Conservation (phyloP, 2,888 invertebrate genomes). For the Pseudanteris insignis region DNA sequence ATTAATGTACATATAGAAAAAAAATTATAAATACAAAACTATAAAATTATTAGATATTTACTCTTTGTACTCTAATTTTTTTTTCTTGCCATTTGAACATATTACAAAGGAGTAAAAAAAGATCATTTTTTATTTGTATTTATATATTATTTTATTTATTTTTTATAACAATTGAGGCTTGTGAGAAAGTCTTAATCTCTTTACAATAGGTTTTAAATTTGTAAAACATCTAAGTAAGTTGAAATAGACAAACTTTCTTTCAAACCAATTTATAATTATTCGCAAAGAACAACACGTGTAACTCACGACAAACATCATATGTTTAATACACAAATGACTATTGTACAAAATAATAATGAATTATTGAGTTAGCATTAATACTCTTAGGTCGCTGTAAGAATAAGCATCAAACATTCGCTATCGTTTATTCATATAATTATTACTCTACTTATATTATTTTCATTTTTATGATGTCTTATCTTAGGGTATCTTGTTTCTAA, state of each 20-base stretch:
- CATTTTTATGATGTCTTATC: slow-evolving; percentile 2
- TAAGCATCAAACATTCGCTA: slow-evolving; percentile 39
- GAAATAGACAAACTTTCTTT: slow-evolving; percentile 23
- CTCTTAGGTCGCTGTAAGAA: slow-evolving; percentile 41
- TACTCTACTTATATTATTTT: slow-evolving; percentile 10
- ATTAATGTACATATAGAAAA: no score
- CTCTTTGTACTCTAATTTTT: no score
- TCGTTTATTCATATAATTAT: slow-evolving; percentile 29
- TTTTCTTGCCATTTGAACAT: no score
- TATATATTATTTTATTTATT: slow-evolving; percentile 43
- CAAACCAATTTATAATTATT: slow-evolving; percentile 35
- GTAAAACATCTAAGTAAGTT: slow-evolving; percentile 12
- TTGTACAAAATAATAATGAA: slow-evolving; percentile 41
- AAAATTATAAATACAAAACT: no score
- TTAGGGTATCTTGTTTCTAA: slow-evolving; percentile 21
- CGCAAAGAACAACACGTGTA: slow-evolving; percentile 35
- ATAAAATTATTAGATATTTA: no score
- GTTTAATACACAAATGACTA: slow-evolving; percentile 42
- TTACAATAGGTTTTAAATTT: slow-evolving; percentile 31
- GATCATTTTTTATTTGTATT: slow-evolving; percentile 35
- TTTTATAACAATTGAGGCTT: slow-evolving; percentile 45
- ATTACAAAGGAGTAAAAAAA: slow-evolving; percentile 9
- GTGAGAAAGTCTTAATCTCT: slow-evolving; percentile 43
- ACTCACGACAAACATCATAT: slow-evolving; percentile 33
- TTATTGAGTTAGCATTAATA: slow-evolving; percentile 40